Evolutionary conservation across 2,888 invertebrate genomes (phyloP).

Genomic region (Acronicta psi): DNA sequence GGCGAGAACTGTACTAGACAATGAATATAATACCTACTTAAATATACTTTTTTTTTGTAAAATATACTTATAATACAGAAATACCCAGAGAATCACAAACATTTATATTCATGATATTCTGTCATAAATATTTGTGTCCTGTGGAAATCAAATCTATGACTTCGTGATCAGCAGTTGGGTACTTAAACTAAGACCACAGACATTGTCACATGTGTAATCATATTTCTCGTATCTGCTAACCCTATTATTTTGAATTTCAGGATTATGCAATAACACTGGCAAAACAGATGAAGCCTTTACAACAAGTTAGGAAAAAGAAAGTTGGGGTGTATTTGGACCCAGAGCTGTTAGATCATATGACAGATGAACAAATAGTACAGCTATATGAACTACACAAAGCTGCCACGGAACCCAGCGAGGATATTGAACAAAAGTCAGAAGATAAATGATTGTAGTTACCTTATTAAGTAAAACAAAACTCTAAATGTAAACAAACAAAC

Average conservation of each 20-base stretch:
- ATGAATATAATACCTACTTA: too few species aligned
- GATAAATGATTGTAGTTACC: constrained; percentile 25
- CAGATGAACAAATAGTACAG: constrained; percentile 95
- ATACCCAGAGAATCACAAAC: too few species aligned
- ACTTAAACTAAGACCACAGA: too few species aligned
- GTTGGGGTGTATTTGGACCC: constrained; percentile 91
- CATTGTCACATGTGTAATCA: neutral
- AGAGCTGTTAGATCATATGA: constrained; percentile 91
- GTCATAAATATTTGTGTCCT: too few species aligned
- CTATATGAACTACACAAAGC: constrained; percentile 94
- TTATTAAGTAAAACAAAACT: neutral
- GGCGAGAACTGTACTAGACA: too few species aligned
- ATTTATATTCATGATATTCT: too few species aligned
- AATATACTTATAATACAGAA: too few species aligned
- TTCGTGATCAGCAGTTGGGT: too few species aligned
- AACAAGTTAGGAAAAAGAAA: constrained; percentile 87
- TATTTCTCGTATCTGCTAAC: neutral
- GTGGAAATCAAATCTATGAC: too few species aligned
- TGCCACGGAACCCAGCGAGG: constrained; percentile 68
- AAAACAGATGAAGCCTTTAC: constrained; percentile 92
- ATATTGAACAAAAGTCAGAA: constrained; percentile 16
- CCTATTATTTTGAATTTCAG: constrained; percentile 80
- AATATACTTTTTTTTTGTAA: too few species aligned
- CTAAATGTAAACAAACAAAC: neutral
- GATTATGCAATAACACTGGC: constrained; percentile 93